A percentile compares a stretch with the other conserved stretches of the same genome.
phyloP scores from a whole-genome alignment of 2,888 invertebrate species.

The Drosophila nr. fundita region DNA sequence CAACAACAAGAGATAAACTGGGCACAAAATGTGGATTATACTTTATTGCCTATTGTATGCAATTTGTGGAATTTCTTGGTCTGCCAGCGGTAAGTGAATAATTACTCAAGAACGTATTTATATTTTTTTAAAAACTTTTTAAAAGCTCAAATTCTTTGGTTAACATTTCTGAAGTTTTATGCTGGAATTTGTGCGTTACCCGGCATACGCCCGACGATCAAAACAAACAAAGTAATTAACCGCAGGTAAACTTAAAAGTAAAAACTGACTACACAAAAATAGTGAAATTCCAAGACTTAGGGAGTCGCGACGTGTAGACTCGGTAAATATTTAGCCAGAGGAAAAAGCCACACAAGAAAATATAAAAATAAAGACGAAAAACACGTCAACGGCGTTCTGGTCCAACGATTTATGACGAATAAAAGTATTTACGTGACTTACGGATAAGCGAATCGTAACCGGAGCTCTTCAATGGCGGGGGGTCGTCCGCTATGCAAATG shows the following conservation, averaged over 20 bases:
- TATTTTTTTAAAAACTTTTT: not conserved
- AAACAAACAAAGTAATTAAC: slow-evolving; percentile 78
- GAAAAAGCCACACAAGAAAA: slow-evolving; percentile 43
- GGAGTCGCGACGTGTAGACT: slow-evolving; percentile 50
- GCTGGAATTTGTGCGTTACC: slow-evolving; percentile 31
- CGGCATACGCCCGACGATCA: slow-evolving; percentile 35
- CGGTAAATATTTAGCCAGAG: slow-evolving; percentile 44
- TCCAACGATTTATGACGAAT: slow-evolving; percentile 80
- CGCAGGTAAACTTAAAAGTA: slow-evolving; percentile 54
- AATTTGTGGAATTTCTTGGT: slow-evolving; percentile 47
- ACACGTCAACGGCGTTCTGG: slow-evolving; percentile 77
- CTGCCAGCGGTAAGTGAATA: slow-evolving; percentile 54
- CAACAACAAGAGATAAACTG: not conserved
- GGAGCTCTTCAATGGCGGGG: slow-evolving; percentile 34
- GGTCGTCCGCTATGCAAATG: slow-evolving; percentile 49
- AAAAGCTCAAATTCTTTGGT: not conserved
- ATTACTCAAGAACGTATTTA: not conserved
- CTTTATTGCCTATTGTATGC: slow-evolving; percentile 43
- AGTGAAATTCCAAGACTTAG: slow-evolving; percentile 74
- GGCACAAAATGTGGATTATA: slow-evolving; percentile 67
- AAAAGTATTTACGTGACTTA: slow-evolving; percentile 76
- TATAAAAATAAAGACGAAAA: slow-evolving; percentile 39
- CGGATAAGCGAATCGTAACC: slow-evolving; percentile 45
- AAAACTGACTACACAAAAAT: slow-evolving; percentile 51
- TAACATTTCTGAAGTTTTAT: slow-evolving; percentile 6